Evolutionary conservation across 2,797 vertebrate species (phyloP).

Genomic region (Sorex maritimensis): DNA sequence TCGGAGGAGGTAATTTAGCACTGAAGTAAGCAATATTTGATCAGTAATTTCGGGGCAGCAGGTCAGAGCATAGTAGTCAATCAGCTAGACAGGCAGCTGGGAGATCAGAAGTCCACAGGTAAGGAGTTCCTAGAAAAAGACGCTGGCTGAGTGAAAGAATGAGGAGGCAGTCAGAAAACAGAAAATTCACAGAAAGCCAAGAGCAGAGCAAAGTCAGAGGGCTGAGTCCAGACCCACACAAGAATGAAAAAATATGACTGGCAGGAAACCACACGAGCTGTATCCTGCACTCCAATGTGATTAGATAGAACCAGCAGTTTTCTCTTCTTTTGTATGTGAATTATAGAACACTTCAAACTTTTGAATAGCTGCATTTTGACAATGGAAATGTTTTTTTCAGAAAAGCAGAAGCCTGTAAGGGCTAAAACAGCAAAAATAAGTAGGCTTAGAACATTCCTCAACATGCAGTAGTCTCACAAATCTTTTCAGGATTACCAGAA

Average conservation of each 20-base stretch:
- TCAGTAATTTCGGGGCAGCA: not conserved
- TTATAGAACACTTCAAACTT: not conserved
- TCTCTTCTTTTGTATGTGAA: not conserved
- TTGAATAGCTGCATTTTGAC: not conserved
- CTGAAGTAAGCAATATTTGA: not conserved
- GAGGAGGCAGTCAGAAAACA: not conserved
- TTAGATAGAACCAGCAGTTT: not conserved
- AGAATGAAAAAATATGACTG: constrained; percentile 18
- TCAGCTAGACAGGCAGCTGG: constrained; percentile 47
- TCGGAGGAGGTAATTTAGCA: not conserved
- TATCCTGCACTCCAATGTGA: not conserved
- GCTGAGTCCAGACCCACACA: not conserved
- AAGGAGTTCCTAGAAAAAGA: not conserved
- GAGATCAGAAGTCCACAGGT: not conserved
- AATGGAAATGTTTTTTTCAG: not conserved
- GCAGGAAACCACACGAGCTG: not conserved
- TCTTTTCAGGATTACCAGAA: not conserved
- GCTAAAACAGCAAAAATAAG: not conserved
- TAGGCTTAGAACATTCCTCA: not conserved
- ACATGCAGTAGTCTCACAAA: rapidly evolving
- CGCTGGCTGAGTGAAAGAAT: not conserved
- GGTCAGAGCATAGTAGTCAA: constrained; percentile 16
- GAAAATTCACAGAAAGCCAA: constrained; percentile 34
- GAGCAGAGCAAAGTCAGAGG: not conserved
- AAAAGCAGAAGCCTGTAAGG: not conserved